phyloP scores from a whole-genome alignment of 2,113 vertebrate species.

The Salvelinus fontinalis region DNA sequence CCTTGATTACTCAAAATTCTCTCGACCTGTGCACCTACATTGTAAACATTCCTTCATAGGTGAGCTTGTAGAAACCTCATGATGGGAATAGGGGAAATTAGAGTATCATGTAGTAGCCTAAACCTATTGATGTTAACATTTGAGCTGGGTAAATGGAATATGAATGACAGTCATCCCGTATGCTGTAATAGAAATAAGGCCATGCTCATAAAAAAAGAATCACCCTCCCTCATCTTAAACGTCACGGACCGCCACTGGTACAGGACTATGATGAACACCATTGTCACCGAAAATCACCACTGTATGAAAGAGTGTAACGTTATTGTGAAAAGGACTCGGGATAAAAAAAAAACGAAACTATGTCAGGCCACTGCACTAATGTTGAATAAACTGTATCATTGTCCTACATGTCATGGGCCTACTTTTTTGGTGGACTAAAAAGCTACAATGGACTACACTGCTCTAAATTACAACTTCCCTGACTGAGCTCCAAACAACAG shows the following conservation, averaged over 20 bases:
- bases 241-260: constrained; percentile 6
- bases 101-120: no score
- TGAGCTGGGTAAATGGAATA: no score
- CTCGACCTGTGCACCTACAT: no score
- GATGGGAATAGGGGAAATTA: no score
- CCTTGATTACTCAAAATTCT: no score
- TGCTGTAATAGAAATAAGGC: no score
- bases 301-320: constrained; percentile 56
- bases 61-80: no score
- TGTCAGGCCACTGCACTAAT: constrained; percentile 53
- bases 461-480: not conserved
- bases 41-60: no score
- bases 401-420: constrained; percentile 22
- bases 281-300: constrained; percentile 58
- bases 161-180: no score
- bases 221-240: no score
- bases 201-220: no score
- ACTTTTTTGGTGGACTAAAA: constrained; percentile 27
- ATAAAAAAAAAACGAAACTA: constrained; percentile 53
- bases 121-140: no score
- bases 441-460: not conserved
- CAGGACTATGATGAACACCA: constrained; percentile 63
- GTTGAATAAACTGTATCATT: constrained; percentile 60
- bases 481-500: not conserved
- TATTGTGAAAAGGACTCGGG: constrained; percentile 50